These are phyloP conservation scores for Antheraea pernyi DNA, from an alignment of 1,140 invertebrate species.

Conservation along the genomic window DNA sequence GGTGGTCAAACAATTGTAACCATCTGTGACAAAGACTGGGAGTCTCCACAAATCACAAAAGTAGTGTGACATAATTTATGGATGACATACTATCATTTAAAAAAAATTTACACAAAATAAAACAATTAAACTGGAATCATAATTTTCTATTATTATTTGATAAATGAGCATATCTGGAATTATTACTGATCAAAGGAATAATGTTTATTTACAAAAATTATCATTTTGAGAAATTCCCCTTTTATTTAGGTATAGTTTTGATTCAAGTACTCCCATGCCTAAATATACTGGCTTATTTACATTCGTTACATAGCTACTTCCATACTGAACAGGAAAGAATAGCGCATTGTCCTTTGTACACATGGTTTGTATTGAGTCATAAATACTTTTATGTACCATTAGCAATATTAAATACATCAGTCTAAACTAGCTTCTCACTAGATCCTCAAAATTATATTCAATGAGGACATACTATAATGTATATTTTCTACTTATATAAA, in stretches of 20 bases:
- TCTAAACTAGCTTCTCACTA: conserved; percentile 1
- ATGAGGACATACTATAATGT: background rate
- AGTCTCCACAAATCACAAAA: no score
- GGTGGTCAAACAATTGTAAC: no score
- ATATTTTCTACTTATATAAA: background rate
- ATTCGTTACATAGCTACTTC: background rate
- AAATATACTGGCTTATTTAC: conserved; percentile 4
- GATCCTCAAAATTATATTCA: conserved; percentile 11
- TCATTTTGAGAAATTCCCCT: conserved; percentile 3
- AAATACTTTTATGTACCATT: background rate
- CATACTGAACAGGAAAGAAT: conserved; percentile 9
- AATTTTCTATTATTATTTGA: conserved; percentile 37
- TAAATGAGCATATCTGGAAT: conserved; percentile 46
- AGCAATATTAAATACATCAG: conserved; percentile 3
- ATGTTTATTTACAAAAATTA: conserved; percentile 23
- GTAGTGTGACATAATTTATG: no score
- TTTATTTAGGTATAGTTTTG: background rate
- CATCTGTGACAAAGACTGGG: no score
- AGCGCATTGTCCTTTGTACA: conserved; percentile 5
- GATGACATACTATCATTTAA: background rate
- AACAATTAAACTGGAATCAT: conserved; percentile 31
- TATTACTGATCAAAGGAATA: conserved; percentile 24
- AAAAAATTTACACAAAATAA: conserved; percentile 19
- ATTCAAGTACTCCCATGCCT: background rate
- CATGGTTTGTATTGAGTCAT: background rate